Evolutionary conservation across 2,113 vertebrate genomes (phyloP), one percentile per base, ranked within the genome.

Genomic region (Girardinichthys multiradiatus): DNA sequence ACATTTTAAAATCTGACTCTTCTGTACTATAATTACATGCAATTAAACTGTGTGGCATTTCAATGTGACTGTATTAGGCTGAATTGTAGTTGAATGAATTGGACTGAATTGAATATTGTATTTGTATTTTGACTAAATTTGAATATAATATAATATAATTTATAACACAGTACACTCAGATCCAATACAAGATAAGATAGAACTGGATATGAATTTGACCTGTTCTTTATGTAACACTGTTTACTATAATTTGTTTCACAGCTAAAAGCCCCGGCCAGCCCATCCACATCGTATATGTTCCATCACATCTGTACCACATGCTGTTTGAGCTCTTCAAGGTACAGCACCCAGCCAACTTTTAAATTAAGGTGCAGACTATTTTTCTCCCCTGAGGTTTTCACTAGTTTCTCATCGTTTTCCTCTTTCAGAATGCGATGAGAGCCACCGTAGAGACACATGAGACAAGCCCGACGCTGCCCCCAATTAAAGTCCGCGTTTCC

Each of bases 311-410:
- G 33, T 99, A 98, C 84, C 98, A 99, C 64, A 99, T 99, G 96
- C 94, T 99, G 65, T 99, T 99, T 92, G 98, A 99, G 87, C 96
- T 99, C 24, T 98, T 99, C 85, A 99, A 99, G 98, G 98, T 99
- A 95, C 24, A 45, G 79, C 67, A 17, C 0, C 10, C 2, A 37
- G 28, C 15, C 28, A 35, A 3, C 35, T 19, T 64, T 27, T 12
- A 31, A 51, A 33, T 24, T 0, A 8, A 31, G 8, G 58, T 6
- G 0, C 19, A 0, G 13, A 0, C 4, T 29, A 21, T n/a, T 64
- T 2, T 3, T 21, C 24, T 6, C 10, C 3, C 39, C 42, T 0
- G 0, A 10, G 13, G 15, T 6, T 45, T 45, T 45, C 42, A 19
- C 4, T 45, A 9, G 4, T 28, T 62, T 2, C 57, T 4, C 69